Evolutionary conservation across 1,140 invertebrate genomes (phyloP), one percentile per base, ranked within the genome.

Genomic region (Halictus rubicundus): DNA sequence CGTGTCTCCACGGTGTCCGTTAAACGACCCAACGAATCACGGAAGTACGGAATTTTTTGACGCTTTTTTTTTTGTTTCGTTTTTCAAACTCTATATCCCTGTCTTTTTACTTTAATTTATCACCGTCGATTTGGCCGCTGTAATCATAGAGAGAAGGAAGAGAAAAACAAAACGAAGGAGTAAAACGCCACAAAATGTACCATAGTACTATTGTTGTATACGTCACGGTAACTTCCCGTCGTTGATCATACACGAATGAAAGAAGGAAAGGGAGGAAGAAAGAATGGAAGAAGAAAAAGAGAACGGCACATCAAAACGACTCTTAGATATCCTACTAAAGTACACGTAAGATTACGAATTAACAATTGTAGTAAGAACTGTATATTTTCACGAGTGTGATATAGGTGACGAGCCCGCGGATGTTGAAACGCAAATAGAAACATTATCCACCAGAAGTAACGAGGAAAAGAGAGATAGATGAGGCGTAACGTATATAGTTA

Each of bases 401-500:
- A 57, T 69, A 83, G 71, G 64, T 73, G 49, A 71, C 37, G 8
- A 80, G 59, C n/a, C 27, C 25, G 69, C 10, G 39, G 64, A 32
- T 23, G n/a, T 52, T 70, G 59, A 54, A 60, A 16, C 63, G 42
- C 65, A 46, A 74, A 70, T 19, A 42, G 19, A 79, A 27, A 74
- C 74, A 66, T 81, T 63, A 37, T 83, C 54, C 42, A 25, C 25
- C 57, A 59, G 42, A 46, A 71, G 12, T 63, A 57, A 57, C 49
- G 49, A 19, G 19, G 32, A 3, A 52, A 21, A 52, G 49, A 52
- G 49, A 46, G 49, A 21, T 37, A 63, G 46, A 68, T 42, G 39
- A 85, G 64, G 78, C 78, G 80, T 49, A 77, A 77, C 46, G 66
- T 83, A 85, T 83, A 85, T 57, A 76, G 63, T 83, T 77, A 78